Base-by-base conservation (phyloP, 2,113 vertebrate species). In the Antigone vipio region DNA sequence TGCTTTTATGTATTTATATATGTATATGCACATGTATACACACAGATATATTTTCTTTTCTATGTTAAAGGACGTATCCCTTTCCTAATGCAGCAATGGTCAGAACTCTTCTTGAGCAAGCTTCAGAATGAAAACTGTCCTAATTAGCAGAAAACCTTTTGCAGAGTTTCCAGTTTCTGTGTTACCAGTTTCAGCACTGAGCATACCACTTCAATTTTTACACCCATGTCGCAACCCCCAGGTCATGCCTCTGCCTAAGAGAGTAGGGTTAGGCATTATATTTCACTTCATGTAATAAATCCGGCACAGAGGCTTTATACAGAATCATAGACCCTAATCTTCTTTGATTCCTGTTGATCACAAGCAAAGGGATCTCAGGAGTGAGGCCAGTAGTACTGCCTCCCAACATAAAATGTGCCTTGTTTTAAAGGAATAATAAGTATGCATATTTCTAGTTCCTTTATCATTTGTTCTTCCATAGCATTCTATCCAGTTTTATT, bases 21-120 rank as follows among this genome's bases (percentile, higher is more conserved):
- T 9, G 38, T 1, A 9, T 6, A 12, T 4, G 34, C 0, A 88
- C 1, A 32, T 3, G 29, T 6, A 19, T 2, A 42, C 2, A 21
- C 2, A n/a, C 2, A 22, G 0, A 30, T 32, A 32, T 55, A 17
- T 52, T 55, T 30, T 21, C 29, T 45, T 26, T 32, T 58, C 23
- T 16, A 0, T 5, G 2, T 9, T 40, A 40, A 69, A 53, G 24
- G 45, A 58, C 9, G 71, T 17, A 17, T 2, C 78, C 45, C 32
- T 72, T 34, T 66, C 45, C 68, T 30, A 30, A 52, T 1, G 19
- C 44, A 78, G 53, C 30, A 38, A 21, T 2, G 15, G 34, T 35
- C 62, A 84, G 77, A 75, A 32, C 32, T 72, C 49, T 44, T 29
- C 60, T n/a, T 55, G 52, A 56, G 45, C 7, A 60, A 90, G 23